Percentiles rank a stretch among this genome's conserved stretches.
phyloP scores from a whole-genome alignment of 2,113 vertebrate species.

The Psettodes erumei region DNA sequence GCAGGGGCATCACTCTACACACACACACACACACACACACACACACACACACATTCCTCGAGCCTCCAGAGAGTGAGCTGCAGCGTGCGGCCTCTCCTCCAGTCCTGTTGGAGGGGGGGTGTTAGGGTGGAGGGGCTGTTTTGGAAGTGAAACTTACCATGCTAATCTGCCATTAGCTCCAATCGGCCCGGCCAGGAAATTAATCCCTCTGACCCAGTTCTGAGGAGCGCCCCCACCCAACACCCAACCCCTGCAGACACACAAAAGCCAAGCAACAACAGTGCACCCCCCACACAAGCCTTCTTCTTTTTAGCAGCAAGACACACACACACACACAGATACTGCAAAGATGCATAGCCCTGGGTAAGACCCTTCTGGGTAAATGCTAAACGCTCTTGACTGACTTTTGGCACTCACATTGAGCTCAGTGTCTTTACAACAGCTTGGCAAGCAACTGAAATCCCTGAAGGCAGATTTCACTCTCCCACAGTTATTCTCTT shows the following conservation, averaged over 20 bases:
- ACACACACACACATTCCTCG: conserved; percentile 1
- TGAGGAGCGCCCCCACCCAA: conserved; percentile 27
- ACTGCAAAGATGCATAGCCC: conserved; percentile 20
- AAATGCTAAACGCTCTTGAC: conserved; percentile 35
- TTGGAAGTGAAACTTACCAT: conserved; percentile 60
- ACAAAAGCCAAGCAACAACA: conserved; percentile 41
- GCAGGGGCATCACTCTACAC: not conserved
- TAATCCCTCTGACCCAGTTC: conserved; percentile 79
- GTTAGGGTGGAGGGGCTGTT: conserved; percentile 24
- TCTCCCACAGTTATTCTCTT: not conserved
- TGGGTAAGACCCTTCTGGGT: conserved; percentile 20
- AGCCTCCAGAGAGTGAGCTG: conserved; percentile 10
- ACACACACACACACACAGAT: conserved; percentile 19
- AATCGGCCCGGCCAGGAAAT: conserved; percentile 60
- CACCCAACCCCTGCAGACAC: conserved; percentile 29
- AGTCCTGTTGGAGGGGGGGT: not conserved
- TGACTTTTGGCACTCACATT: not conserved
- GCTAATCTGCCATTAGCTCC: conserved; percentile 74
- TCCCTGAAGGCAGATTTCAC: conserved; percentile 2
- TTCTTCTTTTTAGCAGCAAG: conserved; percentile 10
- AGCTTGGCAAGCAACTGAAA: not conserved
- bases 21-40: too few species aligned
- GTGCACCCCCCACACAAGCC: conserved; percentile 7
- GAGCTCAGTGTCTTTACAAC: conserved; percentile 1
- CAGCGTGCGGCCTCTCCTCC: not conserved